phyloP scores from a whole-genome alignment of 2,797 vertebrate genomes.

The Euthynnus affinis region DNA sequence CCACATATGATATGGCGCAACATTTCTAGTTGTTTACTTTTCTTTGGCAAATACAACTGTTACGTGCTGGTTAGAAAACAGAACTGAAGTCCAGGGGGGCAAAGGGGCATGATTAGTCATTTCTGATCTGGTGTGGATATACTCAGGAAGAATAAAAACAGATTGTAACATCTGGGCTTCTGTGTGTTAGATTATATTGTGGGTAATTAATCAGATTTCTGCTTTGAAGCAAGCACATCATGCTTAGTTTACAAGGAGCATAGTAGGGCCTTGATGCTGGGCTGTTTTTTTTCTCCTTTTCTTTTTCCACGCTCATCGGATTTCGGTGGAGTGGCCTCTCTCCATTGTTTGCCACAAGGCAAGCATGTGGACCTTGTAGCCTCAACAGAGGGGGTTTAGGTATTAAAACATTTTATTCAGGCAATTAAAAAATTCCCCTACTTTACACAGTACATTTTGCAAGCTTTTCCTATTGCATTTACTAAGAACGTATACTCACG shows the following conservation, averaged over 20 bases:
- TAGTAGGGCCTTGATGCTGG: conserved; percentile 79
- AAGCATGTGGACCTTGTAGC: conserved; percentile 85
- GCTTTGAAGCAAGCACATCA: conserved; percentile 38
- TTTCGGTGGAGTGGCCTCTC: conserved; percentile 90
- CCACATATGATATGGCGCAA: conserved; percentile 7
- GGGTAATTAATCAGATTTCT: conserved; percentile 32
- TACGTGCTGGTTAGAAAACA: conserved; percentile 33
- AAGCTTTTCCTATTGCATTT: conserved; percentile 40
- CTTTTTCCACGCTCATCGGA: conserved; percentile 89
- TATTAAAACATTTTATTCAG: conserved; percentile 71
- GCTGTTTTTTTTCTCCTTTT: conserved; percentile 56
- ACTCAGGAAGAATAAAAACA: conserved; percentile 3
- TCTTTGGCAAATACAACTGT: conserved; percentile 17
- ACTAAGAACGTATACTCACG: conserved; percentile 4
- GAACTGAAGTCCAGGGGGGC: conserved; percentile 8
- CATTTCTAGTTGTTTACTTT: conserved; percentile 18
- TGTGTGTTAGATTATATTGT: conserved; percentile 9
- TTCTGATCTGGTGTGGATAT: conserved; percentile 5
- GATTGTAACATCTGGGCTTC: conserved; percentile 2
- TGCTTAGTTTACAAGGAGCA: conserved; percentile 74
- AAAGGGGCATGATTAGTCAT: background rate
- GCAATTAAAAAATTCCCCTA: conserved; percentile 59
- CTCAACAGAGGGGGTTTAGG: conserved; percentile 60
- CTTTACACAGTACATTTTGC: conserved; percentile 49
- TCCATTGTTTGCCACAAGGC: conserved; percentile 88